Base-by-base conservation (phyloP, 2,113 vertebrate species). In the Mormyrus lacerda region DNA sequence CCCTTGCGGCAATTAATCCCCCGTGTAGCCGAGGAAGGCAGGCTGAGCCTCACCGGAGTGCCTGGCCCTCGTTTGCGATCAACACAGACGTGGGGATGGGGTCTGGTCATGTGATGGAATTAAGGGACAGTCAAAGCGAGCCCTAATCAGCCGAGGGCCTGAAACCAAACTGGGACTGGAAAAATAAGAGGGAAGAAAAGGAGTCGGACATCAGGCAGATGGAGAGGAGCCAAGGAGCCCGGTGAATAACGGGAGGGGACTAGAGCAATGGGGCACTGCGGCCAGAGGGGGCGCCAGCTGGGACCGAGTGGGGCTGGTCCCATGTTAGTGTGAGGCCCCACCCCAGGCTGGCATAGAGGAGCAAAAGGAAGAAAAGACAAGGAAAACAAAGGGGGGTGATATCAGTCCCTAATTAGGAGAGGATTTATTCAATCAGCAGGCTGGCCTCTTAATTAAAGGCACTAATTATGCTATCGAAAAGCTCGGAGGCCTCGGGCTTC, bases 351-450 rank as follows among this genome's bases (percentile, higher is more conserved):
- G 27, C 13, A 79, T 19, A 79, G 73, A 4, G 15, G 73, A 42
- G 73, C 35, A 2, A 79, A 5, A 42, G 35, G 11, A 79, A 79
- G 73, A 3, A 79, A 83, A 53, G 19, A 58, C 82, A 84, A n/a
- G 15, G 35, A 17, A 19, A 79, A 58, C 89, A 73, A 89, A 55
- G 91, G 91, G 91, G 91, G 94, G 94, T 87, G 76, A 92, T 95
- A 93, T 94, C 91, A 91, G 93, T 91, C 92, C 92, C 95, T 96
- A 96, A 96, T 96, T 94, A 95, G 94, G 91, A 94, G 93, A 93
- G 92, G 95, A 96, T 96, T 96, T 95, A 96, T 97, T 97, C 97
- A 97, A 96, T 96, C 95, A 96, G 93, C 94, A 91, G 92, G 93
- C 35, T 92, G 94, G 95, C 92, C 92, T 96, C 94, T 97, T 97